phyloP scores from a whole-genome alignment of 2,113 vertebrate genomes.

The Athene noctua region DNA sequence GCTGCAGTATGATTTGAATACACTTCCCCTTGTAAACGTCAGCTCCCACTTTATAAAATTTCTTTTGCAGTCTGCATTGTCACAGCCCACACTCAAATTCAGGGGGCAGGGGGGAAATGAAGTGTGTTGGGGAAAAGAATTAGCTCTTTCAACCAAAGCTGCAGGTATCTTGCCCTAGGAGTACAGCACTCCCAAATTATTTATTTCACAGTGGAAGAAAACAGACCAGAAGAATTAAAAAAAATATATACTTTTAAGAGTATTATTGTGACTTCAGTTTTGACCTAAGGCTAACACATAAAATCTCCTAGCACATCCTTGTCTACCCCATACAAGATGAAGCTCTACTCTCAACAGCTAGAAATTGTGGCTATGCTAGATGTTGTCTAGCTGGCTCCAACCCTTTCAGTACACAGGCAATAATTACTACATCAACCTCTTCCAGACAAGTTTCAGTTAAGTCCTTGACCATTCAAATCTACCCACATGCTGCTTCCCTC shows the following conservation, averaged over 20 bases:
- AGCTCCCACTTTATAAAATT: neutral
- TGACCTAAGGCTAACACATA: neutral
- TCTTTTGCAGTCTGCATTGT: rapidly evolving
- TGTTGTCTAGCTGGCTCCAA: neutral
- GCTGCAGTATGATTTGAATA: neutral
- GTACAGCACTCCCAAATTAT: neutral
- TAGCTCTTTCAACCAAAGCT: neutral
- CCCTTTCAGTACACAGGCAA: neutral
- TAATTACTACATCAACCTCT: neutral
- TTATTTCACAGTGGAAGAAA: neutral
- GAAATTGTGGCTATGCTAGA: neutral
- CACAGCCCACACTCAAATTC: neutral
- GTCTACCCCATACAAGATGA: neutral
- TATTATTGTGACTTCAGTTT: neutral
- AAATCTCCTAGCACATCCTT: neutral
- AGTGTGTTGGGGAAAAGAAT: neutral
- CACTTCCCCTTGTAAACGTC: rapidly evolving
- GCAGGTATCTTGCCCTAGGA: neutral
- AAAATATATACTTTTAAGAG: neutral
- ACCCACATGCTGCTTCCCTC: neutral
- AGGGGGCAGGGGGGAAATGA: neutral
- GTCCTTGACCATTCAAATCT: neutral
- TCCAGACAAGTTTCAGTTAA: neutral
- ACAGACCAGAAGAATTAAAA: neutral
- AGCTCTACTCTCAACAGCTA: neutral